Conservation (phyloP, 2,888 invertebrate genomes). For the Ennomos quercinarius region DNA sequence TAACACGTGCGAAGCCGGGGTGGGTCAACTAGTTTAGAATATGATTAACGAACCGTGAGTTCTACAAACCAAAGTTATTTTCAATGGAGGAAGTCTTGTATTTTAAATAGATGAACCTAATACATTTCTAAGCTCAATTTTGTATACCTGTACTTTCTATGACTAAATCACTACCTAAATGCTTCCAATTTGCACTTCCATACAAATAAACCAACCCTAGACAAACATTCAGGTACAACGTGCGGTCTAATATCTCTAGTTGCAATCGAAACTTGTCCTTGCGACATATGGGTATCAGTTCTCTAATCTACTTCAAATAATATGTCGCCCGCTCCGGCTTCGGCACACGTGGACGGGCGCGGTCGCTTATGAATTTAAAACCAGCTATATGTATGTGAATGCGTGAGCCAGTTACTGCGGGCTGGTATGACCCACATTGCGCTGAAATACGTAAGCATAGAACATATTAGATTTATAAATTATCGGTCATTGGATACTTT, state of each 20-base stretch:
- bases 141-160: too few relatives aligned
- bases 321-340: constrained; percentile 46
- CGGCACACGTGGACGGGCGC: constrained; percentile 65
- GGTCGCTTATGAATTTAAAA: constrained; percentile 76
- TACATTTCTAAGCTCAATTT: too few relatives aligned
- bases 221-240: background rate
- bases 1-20: too few relatives aligned
- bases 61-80: too few relatives aligned
- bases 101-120: too few relatives aligned
- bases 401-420: constrained; percentile 40
- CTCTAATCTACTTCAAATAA: constrained; percentile 45
- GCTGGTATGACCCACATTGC: constrained; percentile 69
- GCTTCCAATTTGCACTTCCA: too few relatives aligned
- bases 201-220: too few relatives aligned
- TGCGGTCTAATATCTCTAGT: constrained; percentile 14
- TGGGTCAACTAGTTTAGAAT: too few relatives aligned
- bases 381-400: constrained; percentile 54
- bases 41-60: too few relatives aligned
- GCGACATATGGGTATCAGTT: constrained; percentile 49
- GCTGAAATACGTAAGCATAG: constrained; percentile 44
- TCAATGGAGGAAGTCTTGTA: too few relatives aligned
- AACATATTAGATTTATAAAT: background rate
- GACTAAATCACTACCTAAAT: too few relatives aligned
- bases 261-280: constrained; percentile 46
- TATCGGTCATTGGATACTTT: too few relatives aligned